Base-by-base conservation (phyloP, 1,140 invertebrate genomes). In the Drosophila albomicans region DNA sequence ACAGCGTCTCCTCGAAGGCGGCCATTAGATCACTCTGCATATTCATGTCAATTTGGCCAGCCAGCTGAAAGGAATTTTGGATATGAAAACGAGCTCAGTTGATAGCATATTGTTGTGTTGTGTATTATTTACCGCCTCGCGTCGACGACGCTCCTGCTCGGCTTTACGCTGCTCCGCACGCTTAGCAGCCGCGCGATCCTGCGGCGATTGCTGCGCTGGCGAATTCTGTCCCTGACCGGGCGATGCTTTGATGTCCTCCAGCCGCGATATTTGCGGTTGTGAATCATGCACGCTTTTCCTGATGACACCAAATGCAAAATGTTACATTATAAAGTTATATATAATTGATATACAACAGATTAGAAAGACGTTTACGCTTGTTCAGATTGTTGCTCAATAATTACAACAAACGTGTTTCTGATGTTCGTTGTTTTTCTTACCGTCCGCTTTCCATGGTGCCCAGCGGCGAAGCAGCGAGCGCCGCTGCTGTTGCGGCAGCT, bases 11-110 rank as follows among this genome's bases (percentile, higher is more conserved):
- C 94, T 99, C 98, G 93, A 99, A 99, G 65, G 97, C 97, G 90
- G 98, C 97, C 97, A 99, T 98, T 91, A 99, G 94, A 94, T 99
- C 98, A 94, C 98, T 99, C 94, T 99, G 98, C 95, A 97, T 96
- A 93, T 99, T 99, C 98, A 99, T 98, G 93, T 99, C 98, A 91
- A 99, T 99, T 93, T 97, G 97, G 62, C 97, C 96, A 61, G 97
- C 97, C 96, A 98, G 96, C 98, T 99, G 95, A 4, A 57, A 13
- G 41, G 0, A 43, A 13, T 13, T 7, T 7, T 10, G 6, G 35
- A 38, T 2, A 43, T 43, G n/a, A 13, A 13, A 1, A 43, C n/a
- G 41, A 41, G 30, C 7, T 32, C 30, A 32, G 7, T 6, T 8
- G 6, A 32, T 1, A 32, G 7, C 1, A 38, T 10, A 38, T 4